Percentiles rank a stretch among this genome's conserved stretches.
phyloP scores from a whole-genome alignment of 1,140 invertebrate species.

The Drosophila guanche region DNA sequence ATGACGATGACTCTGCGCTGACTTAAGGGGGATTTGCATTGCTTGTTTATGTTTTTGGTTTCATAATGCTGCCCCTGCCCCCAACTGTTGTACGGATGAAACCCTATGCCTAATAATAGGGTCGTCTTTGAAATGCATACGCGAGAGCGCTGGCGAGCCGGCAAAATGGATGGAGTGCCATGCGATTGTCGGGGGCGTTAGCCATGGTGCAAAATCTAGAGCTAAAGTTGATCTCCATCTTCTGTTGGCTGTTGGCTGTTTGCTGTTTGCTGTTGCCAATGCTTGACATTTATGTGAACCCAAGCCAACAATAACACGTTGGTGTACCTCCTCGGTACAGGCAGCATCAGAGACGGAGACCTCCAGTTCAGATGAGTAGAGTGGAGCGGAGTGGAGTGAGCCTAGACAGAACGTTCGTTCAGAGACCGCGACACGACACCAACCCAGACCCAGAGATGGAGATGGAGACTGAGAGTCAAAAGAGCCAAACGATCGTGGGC shows the following conservation, averaged over 20 bases:
- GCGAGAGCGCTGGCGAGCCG: constrained; percentile 8
- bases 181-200: constrained; percentile 61
- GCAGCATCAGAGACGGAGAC: constrained; percentile 1
- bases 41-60: constrained; percentile 46
- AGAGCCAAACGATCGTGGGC: constrained; percentile 57
- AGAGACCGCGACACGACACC: constrained; percentile 48
- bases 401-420: constrained; percentile 51
- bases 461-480: constrained; percentile 2
- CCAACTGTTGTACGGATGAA: constrained; percentile 46
- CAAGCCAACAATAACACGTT: constrained; percentile 72
- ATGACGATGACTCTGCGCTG: constrained; percentile 32
- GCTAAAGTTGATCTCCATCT: constrained; percentile 63
- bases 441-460: constrained; percentile 1
- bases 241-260: too few species aligned
- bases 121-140: constrained; percentile 81
- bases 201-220: constrained; percentile 70
- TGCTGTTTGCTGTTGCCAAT: constrained; percentile 46
- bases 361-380: background rate
- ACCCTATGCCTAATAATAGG: constrained; percentile 77
- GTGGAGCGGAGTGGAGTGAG: background rate
- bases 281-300: constrained; percentile 82
- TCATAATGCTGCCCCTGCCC: constrained; percentile 35
- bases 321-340: constrained; percentile 33
- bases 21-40: constrained; percentile 26
- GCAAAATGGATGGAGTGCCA: constrained; percentile 16